Evolutionary conservation across 1,140 invertebrate species (phyloP), one percentile per base, ranked within the genome.

Genomic region (Microplitis demolitor): DNA sequence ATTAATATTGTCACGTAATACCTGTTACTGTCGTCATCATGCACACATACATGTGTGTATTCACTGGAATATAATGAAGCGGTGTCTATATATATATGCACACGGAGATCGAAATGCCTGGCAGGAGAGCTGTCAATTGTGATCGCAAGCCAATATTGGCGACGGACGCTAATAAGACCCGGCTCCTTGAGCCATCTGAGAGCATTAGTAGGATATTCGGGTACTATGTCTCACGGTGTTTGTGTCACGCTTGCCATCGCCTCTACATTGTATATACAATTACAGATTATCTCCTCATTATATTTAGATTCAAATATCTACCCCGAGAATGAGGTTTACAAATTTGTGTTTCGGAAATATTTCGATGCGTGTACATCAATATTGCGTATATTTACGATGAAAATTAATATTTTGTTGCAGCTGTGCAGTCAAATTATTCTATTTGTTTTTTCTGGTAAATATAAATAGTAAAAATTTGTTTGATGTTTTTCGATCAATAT

Each of bases 1-100:
- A 79, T 79, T 78, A 79, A 79, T 78, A 79, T 78, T 74, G 71
- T 76, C 75, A 76, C 75, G 75, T 75, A 77, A 73, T 73, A 69
- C 77, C 34, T 45, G 16, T 77, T 76, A 77, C 77, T 79, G 76
- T 75, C 74, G 58, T 78, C 75, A 63, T 66, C 66, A 74, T 70
- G 68, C 68, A 63, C 45, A 35, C 56, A 56, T 35, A 56, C 53
- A 54, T 33, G 14, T 53, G 24, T 67, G 58, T 58, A 6, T 16
- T 3, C 5, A 58, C 58, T 34, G 39, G n/a, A 51, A 45, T 45
- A 11, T 50, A 56, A 62, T 61, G 69, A 51, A 31, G 69, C 60
- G 39, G 11, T 11, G 39, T 54, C 34, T 71, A 64, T 34, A 31
- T 37, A 50, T 34, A 33, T 35, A 35, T 45, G 39, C 39, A 45